Evolutionary conservation across 2,888 invertebrate genomes (phyloP).

Genomic region (Fabriciana adippe): DNA sequence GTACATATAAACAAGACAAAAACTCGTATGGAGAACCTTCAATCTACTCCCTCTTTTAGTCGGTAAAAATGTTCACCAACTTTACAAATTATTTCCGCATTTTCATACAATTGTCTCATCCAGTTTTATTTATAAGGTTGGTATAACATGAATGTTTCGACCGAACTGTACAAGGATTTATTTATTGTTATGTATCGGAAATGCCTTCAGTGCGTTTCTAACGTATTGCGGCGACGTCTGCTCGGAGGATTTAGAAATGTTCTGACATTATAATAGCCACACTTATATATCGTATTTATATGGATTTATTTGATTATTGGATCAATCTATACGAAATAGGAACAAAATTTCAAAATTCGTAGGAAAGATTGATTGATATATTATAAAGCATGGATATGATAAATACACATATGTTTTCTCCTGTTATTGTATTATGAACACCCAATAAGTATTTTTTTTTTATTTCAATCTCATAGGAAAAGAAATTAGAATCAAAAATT

Average conservation of each 20-base stretch:
- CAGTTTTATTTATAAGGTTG: background rate
- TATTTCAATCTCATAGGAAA: too few relatives aligned
- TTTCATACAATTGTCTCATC: slow-evolving; percentile 8
- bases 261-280: slow-evolving; percentile 1
- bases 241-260: slow-evolving; percentile 24
- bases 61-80: background rate
- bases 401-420: too few relatives aligned
- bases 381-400: too few relatives aligned
- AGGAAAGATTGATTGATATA: background rate
- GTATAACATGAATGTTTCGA: slow-evolving; percentile 25
- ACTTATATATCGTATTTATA: slow-evolving; percentile 10
- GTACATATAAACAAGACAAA: too few relatives aligned
- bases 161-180: slow-evolving; percentile 44
- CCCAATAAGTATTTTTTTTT: too few relatives aligned
- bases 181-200: slow-evolving; percentile 69
- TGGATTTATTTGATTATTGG: slow-evolving; percentile 1
- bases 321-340: slow-evolving; percentile 1
- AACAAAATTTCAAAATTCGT: too few relatives aligned
- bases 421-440: too few relatives aligned
- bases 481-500: too few relatives aligned
- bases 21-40: background rate
- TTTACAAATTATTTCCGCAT: background rate
- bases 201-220: slow-evolving; percentile 55
- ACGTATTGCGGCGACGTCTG: slow-evolving; percentile 52
- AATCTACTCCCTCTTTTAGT: background rate